These are phyloP conservation scores for Papilio polytes DNA, from an alignment of 1,140 invertebrate species.

Conservation along the genomic window DNA sequence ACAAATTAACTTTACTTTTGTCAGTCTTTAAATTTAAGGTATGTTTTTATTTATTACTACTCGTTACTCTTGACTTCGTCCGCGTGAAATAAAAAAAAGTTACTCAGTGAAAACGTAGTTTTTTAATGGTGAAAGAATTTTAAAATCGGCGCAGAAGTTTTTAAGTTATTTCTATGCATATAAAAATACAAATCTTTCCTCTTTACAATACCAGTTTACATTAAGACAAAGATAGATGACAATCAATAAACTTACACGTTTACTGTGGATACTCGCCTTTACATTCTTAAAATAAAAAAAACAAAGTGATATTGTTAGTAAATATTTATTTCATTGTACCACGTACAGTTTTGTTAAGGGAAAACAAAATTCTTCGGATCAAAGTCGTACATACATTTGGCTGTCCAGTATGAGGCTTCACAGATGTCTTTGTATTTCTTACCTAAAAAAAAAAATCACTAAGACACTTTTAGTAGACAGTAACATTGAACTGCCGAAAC, in stretches of 20 bases:
- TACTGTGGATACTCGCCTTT: neutral
- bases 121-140: too few relatives aligned
- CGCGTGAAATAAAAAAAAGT: too few relatives aligned
- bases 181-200: too few relatives aligned
- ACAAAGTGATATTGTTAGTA: neutral
- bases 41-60: too few relatives aligned
- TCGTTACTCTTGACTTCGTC: too few relatives aligned
- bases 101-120: too few relatives aligned
- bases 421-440: conserved; percentile 73
- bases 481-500: neutral
- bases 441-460: conserved; percentile 53
- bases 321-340: neutral
- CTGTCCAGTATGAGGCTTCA: conserved; percentile 67
- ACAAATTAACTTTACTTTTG: neutral
- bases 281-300: neutral
- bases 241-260: too few relatives aligned
- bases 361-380: conserved; percentile 72
- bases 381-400: conserved; percentile 71
- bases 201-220: too few relatives aligned
- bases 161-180: too few relatives aligned
- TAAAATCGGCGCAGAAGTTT: too few relatives aligned
- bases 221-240: too few relatives aligned
- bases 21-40: neutral
- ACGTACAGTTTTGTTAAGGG: conserved; percentile 50
- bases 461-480: too few relatives aligned